Percentiles rank a stretch among this genome's conserved stretches.
These are phyloP conservation scores for Parazoanthus atlanticus DNA, from an alignment of 92 coral and sea anemone genomes.

Conservation along the genomic window DNA sequence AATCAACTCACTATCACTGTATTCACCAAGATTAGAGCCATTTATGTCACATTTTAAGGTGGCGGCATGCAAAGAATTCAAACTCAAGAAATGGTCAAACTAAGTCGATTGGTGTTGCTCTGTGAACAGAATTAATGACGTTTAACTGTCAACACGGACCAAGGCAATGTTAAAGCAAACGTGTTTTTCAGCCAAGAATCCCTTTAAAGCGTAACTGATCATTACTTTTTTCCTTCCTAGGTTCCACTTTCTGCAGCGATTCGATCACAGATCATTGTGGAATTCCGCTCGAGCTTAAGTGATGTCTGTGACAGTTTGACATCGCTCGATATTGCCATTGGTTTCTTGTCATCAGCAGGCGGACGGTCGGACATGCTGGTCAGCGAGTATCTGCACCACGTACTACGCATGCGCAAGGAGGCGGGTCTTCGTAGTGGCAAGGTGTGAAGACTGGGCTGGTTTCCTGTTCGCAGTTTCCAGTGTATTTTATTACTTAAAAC, in stretches of 20 bases:
- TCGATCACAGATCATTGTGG: slow-evolving; percentile 53
- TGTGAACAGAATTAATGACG: too few relatives aligned
- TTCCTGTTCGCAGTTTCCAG: too few relatives aligned
- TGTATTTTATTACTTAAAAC: too few relatives aligned
- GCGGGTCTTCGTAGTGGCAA: slow-evolving; percentile 70
- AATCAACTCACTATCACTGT: too few relatives aligned
- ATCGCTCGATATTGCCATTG: slow-evolving; percentile 82
- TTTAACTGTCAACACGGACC: too few relatives aligned
- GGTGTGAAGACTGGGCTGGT: slow-evolving; percentile 41
- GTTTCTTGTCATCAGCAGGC: slow-evolving; percentile 81
- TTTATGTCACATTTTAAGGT: too few relatives aligned
- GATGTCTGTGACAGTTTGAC: slow-evolving; percentile 80
- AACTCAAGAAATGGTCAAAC: too few relatives aligned
- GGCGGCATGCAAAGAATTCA: too few relatives aligned
- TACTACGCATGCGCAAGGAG: slow-evolving; percentile 67
- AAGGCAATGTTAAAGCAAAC: too few relatives aligned
- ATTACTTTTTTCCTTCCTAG: slow-evolving; percentile 21
- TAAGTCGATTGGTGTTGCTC: too few relatives aligned
- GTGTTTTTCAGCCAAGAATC: too few relatives aligned
- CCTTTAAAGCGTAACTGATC: background rate
- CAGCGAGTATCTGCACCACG: slow-evolving; percentile 63
- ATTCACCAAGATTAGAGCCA: too few relatives aligned
- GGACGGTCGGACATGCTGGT: slow-evolving; percentile 71
- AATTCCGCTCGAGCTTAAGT: slow-evolving; percentile 61
- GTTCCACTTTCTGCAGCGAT: slow-evolving; percentile 57